Base-by-base conservation (phyloP, 2,113 vertebrate genomes). In the Cnemophilus loriae region DNA sequence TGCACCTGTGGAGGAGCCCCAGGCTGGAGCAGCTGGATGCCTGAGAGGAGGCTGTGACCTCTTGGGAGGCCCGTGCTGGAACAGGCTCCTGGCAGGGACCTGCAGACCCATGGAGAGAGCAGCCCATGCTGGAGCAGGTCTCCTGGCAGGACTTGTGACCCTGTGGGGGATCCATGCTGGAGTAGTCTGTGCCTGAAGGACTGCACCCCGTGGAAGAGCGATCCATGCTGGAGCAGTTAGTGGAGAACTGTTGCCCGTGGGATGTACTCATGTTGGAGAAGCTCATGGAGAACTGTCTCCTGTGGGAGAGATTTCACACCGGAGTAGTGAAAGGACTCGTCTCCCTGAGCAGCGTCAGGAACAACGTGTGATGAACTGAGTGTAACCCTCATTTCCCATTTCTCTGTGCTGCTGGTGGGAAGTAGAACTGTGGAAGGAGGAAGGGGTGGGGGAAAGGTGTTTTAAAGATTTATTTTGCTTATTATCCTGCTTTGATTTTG, bases 221-320 rank as follows among this genome's bases (percentile, higher is more conserved):
- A 56, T 7, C 23, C 10, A 2, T 1, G 1, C 5, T 17, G 7
- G 2, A 41, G 13, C 28, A 30, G 20, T 24, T 71, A 0, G 2
- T 24, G 13, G 13, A n/a, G n/a, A 28, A 14, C 24, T 5, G 10
- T 17, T 47, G 33, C 7, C 11, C 1, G 1, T n/a, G 35, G 41
- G 15, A 13, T 17, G 24, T 3, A 26, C 8, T 47, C 30, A 8
- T 4, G 2, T 4, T 37, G 50, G 9, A 41, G 42, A 49, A 32
- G 26, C 22, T 56, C 17, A 44, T 2, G 11, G 37, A 50, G 22
- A 33, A 3, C 10, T 35, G 16, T 22, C 7, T 30, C 3, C 18
- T 9, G 23, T 47, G 23, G 35, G 37, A 64, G 5, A n/a, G 2
- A 37, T 14, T 14, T 18, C 12, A 37, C 3, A 32, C 7, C 2